Base-by-base conservation (phyloP, 1,140 invertebrate genomes). In the Drosophila ogumai region DNA sequence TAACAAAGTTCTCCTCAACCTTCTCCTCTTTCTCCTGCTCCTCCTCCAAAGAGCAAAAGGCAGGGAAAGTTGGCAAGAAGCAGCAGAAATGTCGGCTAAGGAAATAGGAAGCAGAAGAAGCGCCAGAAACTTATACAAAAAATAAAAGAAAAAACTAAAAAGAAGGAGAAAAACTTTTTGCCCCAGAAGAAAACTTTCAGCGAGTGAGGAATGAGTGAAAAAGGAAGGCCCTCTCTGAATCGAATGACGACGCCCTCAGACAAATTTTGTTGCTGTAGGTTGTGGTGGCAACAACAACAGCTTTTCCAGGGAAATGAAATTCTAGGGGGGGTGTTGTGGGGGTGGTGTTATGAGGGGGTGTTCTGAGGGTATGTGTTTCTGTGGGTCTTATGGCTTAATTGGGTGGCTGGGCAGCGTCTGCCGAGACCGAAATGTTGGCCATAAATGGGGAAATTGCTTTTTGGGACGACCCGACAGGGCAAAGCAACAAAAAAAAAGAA, bases 221-320 rank as follows among this genome's bases (percentile, higher is more conserved):
- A 28, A 47, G 9, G 36, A 44, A 44, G 41, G 43, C 22, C 7
- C 22, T 32, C 0, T 9, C 19, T 6, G 22, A 57, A n/a, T 67
- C 61, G 61, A 60, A 77, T 58, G 73, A 77, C 85, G 85, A 77
- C 85, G 85, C 75, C 74, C 81, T 79, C 81, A 90, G 81, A 90
- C 81, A 64, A 79, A 75, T 90, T 81, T 85, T 90, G 85, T 90
- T 90, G 85, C 85, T 90, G 85, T 90, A 90, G 85, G 85, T 90
- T 88, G 85, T 74, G 84, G 66, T 82, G 80, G 79, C 67, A 72
- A 74, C 49, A 43, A 32, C 25, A 47, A 28, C 47, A 31, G 73
- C 52, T 40, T 57, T 55, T 52, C 56, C 56, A 44, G 38, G 36
- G 38, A 32, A 12, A 9, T 38, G 52, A 34, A 19, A 8, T 55